phyloP scores from a whole-genome alignment of 2,888 invertebrate genomes.

The Cataglyphis cursor region DNA sequence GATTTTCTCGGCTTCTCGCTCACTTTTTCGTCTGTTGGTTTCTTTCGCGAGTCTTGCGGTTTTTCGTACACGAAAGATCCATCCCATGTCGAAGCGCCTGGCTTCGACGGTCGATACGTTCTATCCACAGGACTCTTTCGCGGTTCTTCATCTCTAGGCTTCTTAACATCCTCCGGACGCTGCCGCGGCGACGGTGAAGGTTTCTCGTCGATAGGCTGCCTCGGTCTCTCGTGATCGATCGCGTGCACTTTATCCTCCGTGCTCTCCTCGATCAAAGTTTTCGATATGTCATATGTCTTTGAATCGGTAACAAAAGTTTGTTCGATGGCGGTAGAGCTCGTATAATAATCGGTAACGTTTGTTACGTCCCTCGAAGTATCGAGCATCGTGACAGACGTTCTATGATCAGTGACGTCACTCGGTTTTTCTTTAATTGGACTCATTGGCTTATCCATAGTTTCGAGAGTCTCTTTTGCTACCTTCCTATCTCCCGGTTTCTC shows the following conservation, averaged over 20 bases:
- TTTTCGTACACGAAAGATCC: conserved; percentile 79
- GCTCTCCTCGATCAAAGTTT: conserved; percentile 8
- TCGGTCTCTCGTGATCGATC: conserved; percentile 71
- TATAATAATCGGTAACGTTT: conserved; percentile 41
- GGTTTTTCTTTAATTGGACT: conserved; percentile 37
- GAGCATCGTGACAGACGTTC: conserved; percentile 50
- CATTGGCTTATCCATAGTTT: not conserved
- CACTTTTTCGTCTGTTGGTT: conserved; percentile 48
- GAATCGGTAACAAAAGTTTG: conserved; percentile 34
- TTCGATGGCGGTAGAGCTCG: conserved; percentile 25
- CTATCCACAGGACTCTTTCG: conserved; percentile 63
- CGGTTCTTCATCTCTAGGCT: conserved; percentile 73
- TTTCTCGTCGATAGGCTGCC: conserved; percentile 18
- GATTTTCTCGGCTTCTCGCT: conserved; percentile 24
- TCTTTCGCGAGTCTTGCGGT: conserved; percentile 64
- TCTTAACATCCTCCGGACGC: conserved; percentile 61
- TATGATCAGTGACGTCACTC: conserved; percentile 62
- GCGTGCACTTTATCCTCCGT: conserved; percentile 36
- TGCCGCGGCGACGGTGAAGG: conserved; percentile 38
- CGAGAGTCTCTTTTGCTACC: conserved; percentile 52
- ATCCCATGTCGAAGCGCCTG: conserved; percentile 80
- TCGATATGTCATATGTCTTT: conserved; percentile 30
- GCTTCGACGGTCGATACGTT: conserved; percentile 73
- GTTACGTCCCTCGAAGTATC: conserved; percentile 53
- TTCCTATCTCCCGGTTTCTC: conserved; percentile 56